These are phyloP conservation scores for Myoxocephalus aenaeus DNA, from an alignment of 2,797 vertebrate species.

Conservation along the genomic window DNA sequence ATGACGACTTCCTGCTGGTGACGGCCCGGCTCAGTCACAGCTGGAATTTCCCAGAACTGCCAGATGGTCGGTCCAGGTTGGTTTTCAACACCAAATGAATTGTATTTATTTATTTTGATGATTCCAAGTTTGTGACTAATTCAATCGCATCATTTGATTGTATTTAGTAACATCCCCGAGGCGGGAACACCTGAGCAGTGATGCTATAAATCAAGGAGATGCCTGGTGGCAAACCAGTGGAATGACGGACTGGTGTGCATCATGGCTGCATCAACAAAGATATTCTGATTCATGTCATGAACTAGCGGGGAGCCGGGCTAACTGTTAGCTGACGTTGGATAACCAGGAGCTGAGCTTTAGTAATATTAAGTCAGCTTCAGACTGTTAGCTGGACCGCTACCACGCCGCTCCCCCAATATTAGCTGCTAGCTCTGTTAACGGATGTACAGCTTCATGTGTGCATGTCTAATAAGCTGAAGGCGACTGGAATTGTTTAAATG, in stretches of 20 bases:
- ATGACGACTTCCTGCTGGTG: neutral
- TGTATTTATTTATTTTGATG: neutral
- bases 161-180: neutral
- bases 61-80: constrained; percentile 1
- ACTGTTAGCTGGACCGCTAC: neutral
- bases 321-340: neutral
- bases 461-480: neutral
- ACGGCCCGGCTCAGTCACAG: constrained; percentile 2
- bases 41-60: constrained; percentile 8
- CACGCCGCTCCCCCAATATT: neutral
- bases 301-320: neutral
- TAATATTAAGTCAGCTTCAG: neutral
- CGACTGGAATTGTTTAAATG: neutral
- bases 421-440: neutral
- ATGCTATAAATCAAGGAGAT: neutral
- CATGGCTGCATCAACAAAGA: neutral
- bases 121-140: neutral
- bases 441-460: neutral
- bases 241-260: neutral
- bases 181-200: neutral
- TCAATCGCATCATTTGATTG: neutral
- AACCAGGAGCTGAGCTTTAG: neutral
- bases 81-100: neutral
- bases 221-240: neutral
- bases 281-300: neutral